These are phyloP conservation scores for Cerastis rubricosa DNA, from an alignment of 2,888 invertebrate species.

Conservation along the genomic window DNA sequence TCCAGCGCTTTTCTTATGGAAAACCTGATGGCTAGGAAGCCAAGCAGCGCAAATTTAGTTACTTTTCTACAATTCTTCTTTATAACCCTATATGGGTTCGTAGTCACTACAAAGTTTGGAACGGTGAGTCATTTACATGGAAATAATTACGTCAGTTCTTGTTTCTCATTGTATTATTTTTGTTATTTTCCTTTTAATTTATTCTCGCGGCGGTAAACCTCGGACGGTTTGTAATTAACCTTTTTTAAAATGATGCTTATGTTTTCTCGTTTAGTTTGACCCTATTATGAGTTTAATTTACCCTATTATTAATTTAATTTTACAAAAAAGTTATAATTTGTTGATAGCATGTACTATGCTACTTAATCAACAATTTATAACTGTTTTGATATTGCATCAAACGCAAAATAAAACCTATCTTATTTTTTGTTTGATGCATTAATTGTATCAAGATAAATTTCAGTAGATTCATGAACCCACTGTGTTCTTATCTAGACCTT, in stretches of 20 bases:
- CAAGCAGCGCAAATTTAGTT: conserved; percentile 83
- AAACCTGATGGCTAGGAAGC: conserved; percentile 82
- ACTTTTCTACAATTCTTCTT: conserved; percentile 86
- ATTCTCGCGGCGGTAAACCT: background rate
- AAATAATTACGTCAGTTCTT: conserved; percentile 32
- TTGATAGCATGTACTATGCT: too few relatives aligned
- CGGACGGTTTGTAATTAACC: conserved; percentile 3
- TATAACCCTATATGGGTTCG: conserved; percentile 82
- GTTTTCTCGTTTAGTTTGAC: background rate
- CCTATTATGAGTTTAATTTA: too few relatives aligned
- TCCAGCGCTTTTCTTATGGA: conserved; percentile 86
- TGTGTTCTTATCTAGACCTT: background rate
- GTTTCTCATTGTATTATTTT: conserved; percentile 18
- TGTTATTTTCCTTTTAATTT: conserved; percentile 53
- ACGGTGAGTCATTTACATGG: conserved; percentile 75
- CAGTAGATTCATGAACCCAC: background rate
- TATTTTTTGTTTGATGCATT: too few relatives aligned
- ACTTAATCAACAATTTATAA: too few relatives aligned
- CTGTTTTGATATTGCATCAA: too few relatives aligned
- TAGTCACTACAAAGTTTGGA: conserved; percentile 79
- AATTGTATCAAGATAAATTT: background rate
- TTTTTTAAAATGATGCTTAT: too few relatives aligned
- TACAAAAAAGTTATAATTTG: too few relatives aligned
- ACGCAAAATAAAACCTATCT: too few relatives aligned
- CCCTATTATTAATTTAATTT: too few relatives aligned